A percentile compares a stretch with the other conserved stretches of the same genome.
Evolutionary conservation across 1,140 invertebrate genomes (phyloP).

Genomic region (Musca domestica): DNA sequence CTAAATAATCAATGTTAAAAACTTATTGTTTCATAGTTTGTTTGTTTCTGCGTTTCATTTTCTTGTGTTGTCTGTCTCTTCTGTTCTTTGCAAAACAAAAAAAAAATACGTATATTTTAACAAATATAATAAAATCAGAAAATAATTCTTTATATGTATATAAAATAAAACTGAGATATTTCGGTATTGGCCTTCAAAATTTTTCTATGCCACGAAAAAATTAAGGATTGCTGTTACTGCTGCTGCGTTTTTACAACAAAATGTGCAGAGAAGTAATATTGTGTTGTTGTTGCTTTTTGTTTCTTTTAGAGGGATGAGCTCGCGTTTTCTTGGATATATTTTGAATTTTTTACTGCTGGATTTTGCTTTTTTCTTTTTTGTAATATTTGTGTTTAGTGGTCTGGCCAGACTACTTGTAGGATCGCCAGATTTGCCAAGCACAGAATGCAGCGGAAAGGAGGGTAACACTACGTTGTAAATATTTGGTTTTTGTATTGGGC

Average conservation of each 20-base stretch:
- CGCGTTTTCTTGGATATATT: too few species aligned
- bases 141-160: background rate
- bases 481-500: slow-evolving; percentile 65
- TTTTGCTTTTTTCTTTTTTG: slow-evolving; percentile 21
- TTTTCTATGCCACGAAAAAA: too few species aligned
- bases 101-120: background rate
- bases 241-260: background rate
- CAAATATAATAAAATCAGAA: slow-evolving; percentile 5
- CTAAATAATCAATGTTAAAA: too few species aligned
- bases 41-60: too few species aligned
- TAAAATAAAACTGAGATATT: slow-evolving; percentile 22
- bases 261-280: slow-evolving; percentile 2
- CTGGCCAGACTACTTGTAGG: slow-evolving; percentile 54
- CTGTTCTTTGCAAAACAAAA: background rate
- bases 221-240: background rate
- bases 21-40: too few species aligned
- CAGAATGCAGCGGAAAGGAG: slow-evolving; percentile 63
- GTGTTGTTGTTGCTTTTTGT: background rate
- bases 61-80: too few species aligned
- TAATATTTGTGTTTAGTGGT: background rate
- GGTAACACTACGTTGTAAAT: slow-evolving; percentile 66
- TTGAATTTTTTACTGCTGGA: background rate
- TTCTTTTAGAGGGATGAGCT: too few species aligned
- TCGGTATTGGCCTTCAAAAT: slow-evolving; percentile 1
- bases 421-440: slow-evolving; percentile 62